Evolutionary conservation across 2,797 vertebrate genomes (phyloP), one percentile per base, ranked within the genome.

Genomic region (Takifugu rubripes): DNA sequence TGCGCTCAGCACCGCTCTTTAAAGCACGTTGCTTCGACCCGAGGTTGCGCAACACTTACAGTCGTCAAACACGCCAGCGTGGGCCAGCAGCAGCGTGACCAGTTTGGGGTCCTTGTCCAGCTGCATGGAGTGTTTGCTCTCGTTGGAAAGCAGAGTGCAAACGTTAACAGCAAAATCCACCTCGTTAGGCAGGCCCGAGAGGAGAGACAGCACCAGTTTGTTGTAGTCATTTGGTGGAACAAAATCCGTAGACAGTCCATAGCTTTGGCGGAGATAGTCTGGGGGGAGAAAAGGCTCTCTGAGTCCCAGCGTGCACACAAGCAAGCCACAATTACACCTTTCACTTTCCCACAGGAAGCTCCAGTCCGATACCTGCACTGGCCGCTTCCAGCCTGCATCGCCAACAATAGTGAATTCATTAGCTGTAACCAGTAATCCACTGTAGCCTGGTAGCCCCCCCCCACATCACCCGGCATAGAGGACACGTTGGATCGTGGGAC

Each of bases 211-310:
- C 96, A 98, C 96, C 94, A 99, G 90, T 94, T 99, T 99, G 92
- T 96, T 96, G 91, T 99, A 99, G 91, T 98, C 96, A 64, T 96
- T 97, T 86, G 95, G 94, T 59, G 95, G 92, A 78, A 93, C 92
- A 70, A 98, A 98, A 81, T 99, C 97, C 79, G 93, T 93, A 74
- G 96, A 97, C 74, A 99, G 91, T 82, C 97, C 97, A 86, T 99
- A 99, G 90, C 97, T 98, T 93, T 99, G 97, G 88, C 97, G 96
- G 82, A 99, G 93, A 92, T 98, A 98, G 92, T 99, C 97, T 99
- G 90, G 8, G 6, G 44, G 44, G 15, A 46, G 17, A 46, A 46
- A 46, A n/a, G 4, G 17, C 4, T n/a, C n/a, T 5, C n/a, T 45
- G 5, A 14, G 9, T 43, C 11, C 5, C 11, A 3, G 11, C 5